Evolutionary conservation across 2,797 vertebrate genomes (phyloP), one percentile per base, ranked within the genome.

Genomic region (Pagetopsis macropterus): DNA sequence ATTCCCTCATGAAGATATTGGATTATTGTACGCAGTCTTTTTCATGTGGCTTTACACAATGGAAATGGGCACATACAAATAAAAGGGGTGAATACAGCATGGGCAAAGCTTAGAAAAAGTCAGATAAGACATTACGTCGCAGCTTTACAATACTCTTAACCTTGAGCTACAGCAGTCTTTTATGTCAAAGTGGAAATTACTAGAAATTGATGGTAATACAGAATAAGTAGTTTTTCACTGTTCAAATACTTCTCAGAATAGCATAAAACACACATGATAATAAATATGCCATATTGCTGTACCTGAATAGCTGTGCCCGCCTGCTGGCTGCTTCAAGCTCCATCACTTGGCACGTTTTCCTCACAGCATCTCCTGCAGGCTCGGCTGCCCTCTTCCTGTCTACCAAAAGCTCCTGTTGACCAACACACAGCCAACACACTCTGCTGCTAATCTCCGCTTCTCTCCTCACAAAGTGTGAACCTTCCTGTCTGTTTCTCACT

Each of bases 271-370:
- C 56, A 48, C 44, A 72, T 45, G 1, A 54, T 44, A 61, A 72
- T 67, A 72, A 84, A 80, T 70, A 69, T 67, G 73, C 70, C 79
- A 80, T 82, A 84, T 79, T 86, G 75, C 64, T 68, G 68, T 91
- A 94, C 93, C 93, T 93, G 88, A 89, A 61, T 85, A 87, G 75
- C 60, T 75, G 84, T 23, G 74, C 67, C 63, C 74, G 68, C 83
- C 89, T 89, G 88, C 76, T 85, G 70, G 46, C 70, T 65, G 61
- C 75, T 64, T 88, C 84, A 3, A 68, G 65, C 86, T 91, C 90
- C 89, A 93, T 92, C 86, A 67, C 85, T 90, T 89, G 87, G 86
- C 88, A 67, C n/a, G 10, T 27, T 27, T 48, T 80, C 80, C 81
- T 91, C 88, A 91, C 83, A 90, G 88, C 89, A 90, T 90, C 89